A percentile compares a stretch with the other conserved stretches of the same genome.
These are phyloP conservation scores for Ips nitidus DNA, from an alignment of 1,140 invertebrate genomes.

Conservation along the genomic window DNA sequence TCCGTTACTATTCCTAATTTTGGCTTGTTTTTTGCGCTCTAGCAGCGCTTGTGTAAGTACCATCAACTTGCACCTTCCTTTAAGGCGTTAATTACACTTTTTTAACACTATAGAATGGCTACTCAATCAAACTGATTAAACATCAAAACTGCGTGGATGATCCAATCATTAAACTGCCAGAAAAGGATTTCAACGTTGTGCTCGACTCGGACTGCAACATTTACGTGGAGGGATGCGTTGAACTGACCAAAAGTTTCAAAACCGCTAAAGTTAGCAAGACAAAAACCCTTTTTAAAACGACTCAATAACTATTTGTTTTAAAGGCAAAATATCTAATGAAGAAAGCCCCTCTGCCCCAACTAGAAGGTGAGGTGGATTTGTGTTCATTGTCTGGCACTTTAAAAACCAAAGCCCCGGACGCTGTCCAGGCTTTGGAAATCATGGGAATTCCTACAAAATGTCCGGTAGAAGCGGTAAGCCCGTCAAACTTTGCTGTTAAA, in stretches of 20 bases:
- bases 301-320: background rate
- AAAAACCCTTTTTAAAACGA: background rate
- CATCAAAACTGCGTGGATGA: slow-evolving; percentile 35
- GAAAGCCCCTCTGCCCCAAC: slow-evolving; percentile 19
- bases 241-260: slow-evolving; percentile 38
- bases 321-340: slow-evolving; percentile 20
- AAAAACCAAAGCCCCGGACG: slow-evolving; percentile 13
- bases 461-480: slow-evolving; percentile 27
- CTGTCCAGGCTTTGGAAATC: slow-evolving; percentile 1
- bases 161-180: slow-evolving; percentile 30
- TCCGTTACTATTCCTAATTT: background rate
- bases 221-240: slow-evolving; percentile 34
- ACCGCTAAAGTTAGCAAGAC: slow-evolving; percentile 30
- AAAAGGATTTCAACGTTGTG: slow-evolving; percentile 21
- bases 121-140: slow-evolving; percentile 32
- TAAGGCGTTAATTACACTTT: background rate
- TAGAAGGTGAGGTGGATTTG: slow-evolving; percentile 27
- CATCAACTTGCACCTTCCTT: background rate
- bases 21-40: background rate
- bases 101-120: slow-evolving; percentile 37
- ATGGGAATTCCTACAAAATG: slow-evolving; percentile 22
- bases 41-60: slow-evolving; percentile 10
- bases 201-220: slow-evolving; percentile 41
- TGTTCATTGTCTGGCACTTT: slow-evolving; percentile 1
- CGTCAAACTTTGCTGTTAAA: slow-evolving; percentile 1